phyloP scores from a whole-genome alignment of 2,888 invertebrate species.

The Chalcosyrphus nemorum region DNA sequence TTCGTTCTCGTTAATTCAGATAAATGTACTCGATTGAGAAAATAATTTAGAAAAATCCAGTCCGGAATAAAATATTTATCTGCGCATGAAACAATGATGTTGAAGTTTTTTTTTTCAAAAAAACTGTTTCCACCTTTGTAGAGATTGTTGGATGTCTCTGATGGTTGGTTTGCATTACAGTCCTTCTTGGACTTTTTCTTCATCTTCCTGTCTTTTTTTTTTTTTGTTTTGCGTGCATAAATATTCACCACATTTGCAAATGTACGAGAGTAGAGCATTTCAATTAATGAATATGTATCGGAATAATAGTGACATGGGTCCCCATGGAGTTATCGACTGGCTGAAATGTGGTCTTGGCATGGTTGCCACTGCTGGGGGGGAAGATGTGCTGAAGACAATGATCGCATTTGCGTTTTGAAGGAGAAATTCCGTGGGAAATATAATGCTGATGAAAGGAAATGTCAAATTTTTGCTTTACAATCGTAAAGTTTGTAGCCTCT shows the following conservation, averaged over 20 bases:
- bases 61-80: conserved; percentile 69
- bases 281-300: conserved; percentile 73
- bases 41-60: conserved; percentile 73
- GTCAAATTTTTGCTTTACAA: conserved; percentile 70
- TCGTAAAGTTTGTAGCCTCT: conserved; percentile 53
- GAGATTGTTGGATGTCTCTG: not conserved
- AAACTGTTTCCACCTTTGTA: conserved; percentile 26
- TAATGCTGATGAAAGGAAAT: conserved; percentile 67
- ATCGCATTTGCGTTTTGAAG: conserved; percentile 55
- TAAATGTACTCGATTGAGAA: conserved; percentile 68
- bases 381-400: conserved; percentile 41
- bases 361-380: not conserved
- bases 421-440: conserved; percentile 69
- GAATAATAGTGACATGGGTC: conserved; percentile 71
- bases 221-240: conserved; percentile 65
- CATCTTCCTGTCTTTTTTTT: conserved; percentile 6
- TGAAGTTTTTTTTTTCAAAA: conserved; percentile 44
- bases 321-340: conserved; percentile 62
- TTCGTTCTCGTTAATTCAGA: conserved; percentile 70
- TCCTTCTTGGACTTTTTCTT: conserved; percentile 13
- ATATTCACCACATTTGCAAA: conserved; percentile 70
- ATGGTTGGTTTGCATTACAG: conserved; percentile 32
- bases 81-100: conserved; percentile 66
- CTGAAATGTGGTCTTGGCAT: conserved; percentile 52
- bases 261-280: conserved; percentile 62